phyloP scores from a whole-genome alignment of 1,140 invertebrate genomes.

The Ruditapes philippinarum region DNA sequence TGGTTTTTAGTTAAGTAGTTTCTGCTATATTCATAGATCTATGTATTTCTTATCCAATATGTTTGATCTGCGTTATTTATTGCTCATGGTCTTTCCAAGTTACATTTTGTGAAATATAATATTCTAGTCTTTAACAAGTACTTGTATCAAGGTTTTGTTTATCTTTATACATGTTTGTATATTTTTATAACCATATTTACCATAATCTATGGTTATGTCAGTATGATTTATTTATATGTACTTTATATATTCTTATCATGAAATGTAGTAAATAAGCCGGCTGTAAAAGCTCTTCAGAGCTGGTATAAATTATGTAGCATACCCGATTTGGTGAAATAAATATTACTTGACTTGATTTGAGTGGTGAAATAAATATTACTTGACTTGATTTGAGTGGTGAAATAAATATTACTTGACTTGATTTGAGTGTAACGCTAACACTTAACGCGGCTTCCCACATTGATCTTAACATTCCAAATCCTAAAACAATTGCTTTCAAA shows the following conservation, averaged over 20 bases:
- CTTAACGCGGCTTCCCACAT: too few species aligned
- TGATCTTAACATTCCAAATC: too few species aligned
- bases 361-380: too few species aligned
- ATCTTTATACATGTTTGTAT: neutral
- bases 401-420: too few species aligned
- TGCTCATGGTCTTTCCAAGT: neutral
- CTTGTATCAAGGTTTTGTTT: neutral
- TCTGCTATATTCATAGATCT: neutral
- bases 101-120: neutral
- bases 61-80: neutral
- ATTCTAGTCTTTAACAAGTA: neutral
- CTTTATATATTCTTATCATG: neutral
- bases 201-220: neutral
- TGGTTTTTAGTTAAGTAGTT: neutral
- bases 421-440: too few species aligned
- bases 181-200: too few species aligned
- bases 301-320: too few species aligned
- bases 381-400: too few species aligned
- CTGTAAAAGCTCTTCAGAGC: constrained; percentile 13
- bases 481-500: too few species aligned
- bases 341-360: too few species aligned
- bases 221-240: neutral
- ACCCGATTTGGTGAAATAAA: too few species aligned
- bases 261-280: neutral
- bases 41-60: neutral